A percentile compares a stretch with the other conserved stretches of the same genome.
Evolutionary conservation across 2,888 invertebrate species (phyloP).

Genomic region (Epinotia demarniana): DNA sequence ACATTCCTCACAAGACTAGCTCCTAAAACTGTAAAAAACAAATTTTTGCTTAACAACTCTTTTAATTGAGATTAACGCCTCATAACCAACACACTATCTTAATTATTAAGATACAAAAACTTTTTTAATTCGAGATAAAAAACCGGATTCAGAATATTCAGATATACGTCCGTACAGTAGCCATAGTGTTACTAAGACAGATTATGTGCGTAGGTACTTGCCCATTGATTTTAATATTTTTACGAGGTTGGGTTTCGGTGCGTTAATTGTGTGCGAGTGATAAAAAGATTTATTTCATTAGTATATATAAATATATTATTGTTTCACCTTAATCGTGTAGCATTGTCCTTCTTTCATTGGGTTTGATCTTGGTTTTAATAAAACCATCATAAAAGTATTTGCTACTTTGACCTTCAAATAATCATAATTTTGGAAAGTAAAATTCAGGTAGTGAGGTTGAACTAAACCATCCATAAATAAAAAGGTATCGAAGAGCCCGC

Average conservation of each 20-base stretch:
- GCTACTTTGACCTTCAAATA: no score
- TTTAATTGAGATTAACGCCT: slow-evolving; percentile 37
- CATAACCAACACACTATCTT: slow-evolving; percentile 24
- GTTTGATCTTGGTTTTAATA: no score
- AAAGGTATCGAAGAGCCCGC: no score
- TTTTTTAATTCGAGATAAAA: slow-evolving; percentile 1
- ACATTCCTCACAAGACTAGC: neutral
- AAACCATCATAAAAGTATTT: no score
- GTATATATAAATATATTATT: neutral
- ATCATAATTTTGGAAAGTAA: no score
- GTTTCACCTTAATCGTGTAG: no score
- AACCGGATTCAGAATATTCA: no score
- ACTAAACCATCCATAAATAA: no score
- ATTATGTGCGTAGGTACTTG: slow-evolving; percentile 2
- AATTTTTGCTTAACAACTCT: slow-evolving; percentile 15
- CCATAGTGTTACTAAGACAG: neutral
- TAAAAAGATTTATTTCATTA: neutral
- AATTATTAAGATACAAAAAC: slow-evolving; percentile 8
- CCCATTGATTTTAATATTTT: slow-evolving; percentile 15
- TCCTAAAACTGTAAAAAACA: neutral
- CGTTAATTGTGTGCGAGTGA: neutral
- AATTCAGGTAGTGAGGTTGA: no score
- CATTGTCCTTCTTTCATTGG: no score
- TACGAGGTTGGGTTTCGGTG: slow-evolving; percentile 5
- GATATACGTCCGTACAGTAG: slow-evolving; percentile 6